Evolutionary conservation across 2,888 invertebrate genomes (phyloP).

Genomic region (Drosophila borborema): DNA sequence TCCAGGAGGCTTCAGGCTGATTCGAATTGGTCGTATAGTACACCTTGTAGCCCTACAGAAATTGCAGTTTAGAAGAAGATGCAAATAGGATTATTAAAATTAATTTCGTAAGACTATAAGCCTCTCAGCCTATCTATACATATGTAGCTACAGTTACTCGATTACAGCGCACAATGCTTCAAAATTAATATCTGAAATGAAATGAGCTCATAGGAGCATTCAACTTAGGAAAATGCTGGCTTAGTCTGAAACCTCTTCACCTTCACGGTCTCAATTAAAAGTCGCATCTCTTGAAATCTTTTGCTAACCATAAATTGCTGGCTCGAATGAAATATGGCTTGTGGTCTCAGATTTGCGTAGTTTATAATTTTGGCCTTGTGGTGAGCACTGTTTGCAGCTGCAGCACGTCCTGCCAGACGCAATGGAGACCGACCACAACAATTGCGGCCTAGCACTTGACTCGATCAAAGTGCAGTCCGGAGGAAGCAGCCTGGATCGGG

Average conservation of each 20-base stretch:
- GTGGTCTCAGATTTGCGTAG: conserved; percentile 63
- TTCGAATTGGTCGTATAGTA: conserved; percentile 97
- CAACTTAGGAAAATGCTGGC: not conserved
- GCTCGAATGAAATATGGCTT: conserved; percentile 55
- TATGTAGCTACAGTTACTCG: not conserved
- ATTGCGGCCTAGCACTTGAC: conserved; percentile 62
- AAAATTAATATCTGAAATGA: too few species aligned
- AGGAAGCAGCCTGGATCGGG: conserved; percentile 12
- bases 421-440: conserved; percentile 53
- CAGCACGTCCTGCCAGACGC: conserved; percentile 1
- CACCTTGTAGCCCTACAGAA: conserved; percentile 95
- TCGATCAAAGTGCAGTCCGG: conserved; percentile 44
- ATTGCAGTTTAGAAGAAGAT: not conserved
- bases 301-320: conserved; percentile 31
- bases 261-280: conserved; percentile 2
- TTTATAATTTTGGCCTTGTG: conserved; percentile 60
- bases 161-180: not conserved
- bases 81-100: not conserved
- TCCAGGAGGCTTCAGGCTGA: conserved; percentile 95
- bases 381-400: conserved; percentile 35
- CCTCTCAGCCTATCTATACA: too few species aligned
- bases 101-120: not conserved
- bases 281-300: not conserved
- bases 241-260: not conserved
- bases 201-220: too few species aligned